Conservation (phyloP, 2,797 vertebrate genomes). For the Chromis chromis region DNA sequence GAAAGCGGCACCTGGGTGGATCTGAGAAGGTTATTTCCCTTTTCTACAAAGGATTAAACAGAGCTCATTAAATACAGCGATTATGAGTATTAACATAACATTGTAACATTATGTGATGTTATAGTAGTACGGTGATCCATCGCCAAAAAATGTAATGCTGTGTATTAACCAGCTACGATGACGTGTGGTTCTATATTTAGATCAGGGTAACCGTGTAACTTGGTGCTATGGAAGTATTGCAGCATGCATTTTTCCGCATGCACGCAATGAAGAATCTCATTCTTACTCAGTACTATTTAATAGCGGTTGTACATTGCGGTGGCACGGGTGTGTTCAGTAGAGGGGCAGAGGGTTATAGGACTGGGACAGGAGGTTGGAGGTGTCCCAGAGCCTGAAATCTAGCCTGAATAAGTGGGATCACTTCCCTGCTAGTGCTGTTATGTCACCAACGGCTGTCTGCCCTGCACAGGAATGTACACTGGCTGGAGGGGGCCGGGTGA, state of each 20-base stretch:
- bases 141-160: not conserved
- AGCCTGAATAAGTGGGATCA: conserved; percentile 47
- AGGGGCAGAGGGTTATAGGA: not conserved
- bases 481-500: conserved; percentile 32
- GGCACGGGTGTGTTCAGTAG: not conserved
- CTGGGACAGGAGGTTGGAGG: conserved; percentile 22
- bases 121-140: not conserved
- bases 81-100: too few species aligned
- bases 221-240: not conserved
- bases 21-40: not conserved
- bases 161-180: not conserved
- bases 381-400: conserved; percentile 43
- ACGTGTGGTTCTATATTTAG: not conserved
- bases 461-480: conserved; percentile 61
- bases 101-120: not conserved
- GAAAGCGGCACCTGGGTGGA: too few species aligned
- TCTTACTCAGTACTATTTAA: not conserved
- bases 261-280: not conserved
- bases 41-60: not conserved
- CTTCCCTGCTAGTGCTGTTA: conserved; percentile 64
- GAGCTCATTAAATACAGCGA: not conserved
- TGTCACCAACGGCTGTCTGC: conserved; percentile 75
- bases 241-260: not conserved
- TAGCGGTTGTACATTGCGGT: not conserved
- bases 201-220: not conserved